Base-by-base conservation (phyloP, 2,888 invertebrate genomes). In the Polyommatus icarus region DNA sequence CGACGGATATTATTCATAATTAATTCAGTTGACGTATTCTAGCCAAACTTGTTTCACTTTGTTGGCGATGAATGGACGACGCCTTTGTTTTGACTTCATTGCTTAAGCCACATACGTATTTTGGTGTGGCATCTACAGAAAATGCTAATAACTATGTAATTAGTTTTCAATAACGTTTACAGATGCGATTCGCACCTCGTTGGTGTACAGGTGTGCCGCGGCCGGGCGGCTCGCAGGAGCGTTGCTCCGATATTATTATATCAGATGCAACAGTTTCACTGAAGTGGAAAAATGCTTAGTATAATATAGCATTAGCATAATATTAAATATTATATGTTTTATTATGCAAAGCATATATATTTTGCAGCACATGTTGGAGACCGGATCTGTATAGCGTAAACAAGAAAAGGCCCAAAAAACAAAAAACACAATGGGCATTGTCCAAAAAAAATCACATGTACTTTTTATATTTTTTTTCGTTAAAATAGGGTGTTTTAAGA, bases 21-120 rank as follows among this genome's bases (percentile, higher is more conserved):
- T 90, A 88, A 91, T 92, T 92, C 91, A 84, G 84, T 83, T 82
- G 82, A 87, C 92, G 91, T 90, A 85, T 83, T 82, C 84, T 84
- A 81, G 82, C 87, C 84, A 86, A 88, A 87, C 85, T 77, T 36
- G 77, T 77, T 72, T 54, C 20, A 71, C 73, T 84, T 82, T 83
- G 82, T 79, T 82, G 84, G 83, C 84, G 85, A 87, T 85, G 81
- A 85, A 80, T 81, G 82, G 84, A 85, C 87, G 86, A 87, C 87
- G 87, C 79, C 81, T 81, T 78, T 72, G 73, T 77, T 36, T 72
- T 72, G 57, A 20, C 71, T 77, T 59, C 54, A 54, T 71, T 77
- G 32, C 67, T 67, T n/a, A 77, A 50, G 71, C 71, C 15, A 40
- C 36, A 76, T 76, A 8, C 40, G 29, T 67, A 12, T 15, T 67